Percentiles rank a stretch among this genome's conserved stretches.
phyloP scores from a whole-genome alignment of 1,140 invertebrate genomes.

The Cepaea nemoralis region DNA sequence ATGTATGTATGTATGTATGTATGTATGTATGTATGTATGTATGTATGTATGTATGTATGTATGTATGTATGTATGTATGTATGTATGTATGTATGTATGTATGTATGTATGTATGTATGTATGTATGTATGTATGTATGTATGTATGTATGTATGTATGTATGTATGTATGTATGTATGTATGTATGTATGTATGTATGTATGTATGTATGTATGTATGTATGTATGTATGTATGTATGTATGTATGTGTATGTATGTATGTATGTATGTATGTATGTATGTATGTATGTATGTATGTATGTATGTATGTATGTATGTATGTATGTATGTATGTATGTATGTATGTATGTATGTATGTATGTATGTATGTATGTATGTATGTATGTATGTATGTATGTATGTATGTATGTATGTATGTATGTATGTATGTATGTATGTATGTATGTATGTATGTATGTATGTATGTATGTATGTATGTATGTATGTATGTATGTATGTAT shows the following conservation, averaged over 20 bases:
- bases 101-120: background rate
- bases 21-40: no score
- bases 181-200: background rate
- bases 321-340: background rate
- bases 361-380: background rate
- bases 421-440: background rate
- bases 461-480: no score
- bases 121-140: constrained; percentile 9
- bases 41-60: no score
- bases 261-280: constrained; percentile 11
- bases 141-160: constrained; percentile 1
- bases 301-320: background rate
- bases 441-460: background rate
- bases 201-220: background rate
- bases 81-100: background rate
- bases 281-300: background rate
- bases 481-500: no score
- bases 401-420: background rate
- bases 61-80: background rate
- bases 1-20: no score
- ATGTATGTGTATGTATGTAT: background rate
- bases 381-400: constrained; percentile 5
- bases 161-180: constrained; percentile 1
- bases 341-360: background rate
- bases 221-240: background rate